Evolutionary conservation across 2,113 vertebrate genomes (phyloP), one percentile per base, ranked within the genome.

Genomic region (Saguinus imperator): DNA sequence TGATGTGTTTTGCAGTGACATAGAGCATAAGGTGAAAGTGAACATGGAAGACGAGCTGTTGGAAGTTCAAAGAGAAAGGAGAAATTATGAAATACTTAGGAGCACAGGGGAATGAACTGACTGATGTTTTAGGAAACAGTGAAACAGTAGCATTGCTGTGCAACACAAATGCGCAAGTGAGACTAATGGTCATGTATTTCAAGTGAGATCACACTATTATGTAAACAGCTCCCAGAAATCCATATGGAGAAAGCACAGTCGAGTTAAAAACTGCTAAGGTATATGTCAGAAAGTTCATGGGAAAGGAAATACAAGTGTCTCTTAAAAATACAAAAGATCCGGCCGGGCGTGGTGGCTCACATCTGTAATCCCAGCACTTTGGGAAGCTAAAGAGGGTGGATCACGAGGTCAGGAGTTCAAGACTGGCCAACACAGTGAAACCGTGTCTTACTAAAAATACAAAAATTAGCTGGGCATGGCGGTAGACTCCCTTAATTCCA

Each of bases 71-170:
- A 37, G 89, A 91, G 21, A 52, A 91, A 52, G 35, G 21, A 64
- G 55, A 82, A 75, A 92, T 68, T 66, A 86, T 77, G 43, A 86
- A 93, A 52, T 86, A 77, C 25, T 50, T 83, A 48, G 81, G 25
- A 85, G 29, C 57, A 40, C 17, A 68, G 25, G 57, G 76, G 75
- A 83, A 88, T 37, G 23, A 66, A 75, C 35, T 50, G n/a, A 89
- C 35, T 40, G 50, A 72, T 64, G 43, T 73, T 64, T 64, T 29
- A 64, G 61, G 61, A 64, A 40, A 40, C 37, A 40, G 37, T 40
- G 37, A 40, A 40, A 40, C 37, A 40, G 37, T 40, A 40, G 37
- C 37, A 40, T 40, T 40, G 37, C 37, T 2, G 37, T 2, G 37
- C 37, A 40, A 40, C 37, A 40, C 37, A 40, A 40, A 40, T 40